Base-by-base conservation (phyloP, 1,140 invertebrate species). In the Macrocentrus cingulum region DNA sequence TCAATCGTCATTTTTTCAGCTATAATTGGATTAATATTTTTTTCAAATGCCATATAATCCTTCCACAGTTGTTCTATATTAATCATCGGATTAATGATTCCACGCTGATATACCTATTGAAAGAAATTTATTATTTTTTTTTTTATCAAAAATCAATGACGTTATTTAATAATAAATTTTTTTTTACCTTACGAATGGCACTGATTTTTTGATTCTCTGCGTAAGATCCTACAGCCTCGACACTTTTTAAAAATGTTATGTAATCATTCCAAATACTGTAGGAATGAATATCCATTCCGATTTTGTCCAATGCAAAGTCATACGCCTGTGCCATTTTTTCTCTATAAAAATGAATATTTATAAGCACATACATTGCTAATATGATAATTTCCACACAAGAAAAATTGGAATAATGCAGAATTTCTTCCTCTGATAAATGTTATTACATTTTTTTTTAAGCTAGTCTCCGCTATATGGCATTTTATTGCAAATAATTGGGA, bases 261-360 rank as follows among this genome's bases (percentile, higher is more conserved):
- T 99, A 99, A 76, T 99, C 98, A 69, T 93, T 93, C 95, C 95
- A 98, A 60, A 99, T 92, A 18, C 90, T 88, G 74, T 93, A 97
- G 0, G 95, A 96, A 77, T 95, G 91, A 61, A 97, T 92, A 69
- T 99, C 97, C 87, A 98, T 91, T 1, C 98, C 98, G 68, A 99
- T 98, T 81, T 99, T 99, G 59, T 99, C 97, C 54, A 99, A 77
- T 0, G 98, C 97, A 83, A 99, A 99, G 79, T 99, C 97, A 75
- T 98, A 99, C 0, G 97, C 97, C 80, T 99, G 95, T 0, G 96
- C 96, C 92, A 99, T 97, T 83, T 98, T 99, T 78, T 99, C 97
- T 71, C 96, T 97, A 76, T 44, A 82, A 83, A 66, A 64, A 63
- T 56, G 56, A 55, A 49, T 39, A 59, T 44, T 52, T 23, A 23